phyloP scores from a whole-genome alignment of 2,888 invertebrate genomes.

The Epirrhoe tristata region DNA sequence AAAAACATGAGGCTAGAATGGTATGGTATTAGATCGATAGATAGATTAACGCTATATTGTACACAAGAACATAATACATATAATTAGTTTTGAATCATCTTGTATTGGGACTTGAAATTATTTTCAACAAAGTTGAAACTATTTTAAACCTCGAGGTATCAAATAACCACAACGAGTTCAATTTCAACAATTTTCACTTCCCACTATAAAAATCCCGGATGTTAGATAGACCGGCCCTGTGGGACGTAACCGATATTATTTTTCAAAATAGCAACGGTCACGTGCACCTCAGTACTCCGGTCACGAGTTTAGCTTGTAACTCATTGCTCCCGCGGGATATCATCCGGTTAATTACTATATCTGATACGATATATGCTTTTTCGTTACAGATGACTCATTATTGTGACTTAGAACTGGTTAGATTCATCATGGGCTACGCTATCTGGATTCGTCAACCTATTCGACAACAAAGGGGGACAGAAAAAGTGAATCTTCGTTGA shows the following conservation, averaged over 20 bases:
- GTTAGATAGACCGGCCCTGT: conserved; percentile 23
- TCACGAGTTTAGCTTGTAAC: conserved; percentile 67
- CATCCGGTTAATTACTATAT: conserved; percentile 66
- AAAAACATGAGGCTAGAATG: too few species aligned
- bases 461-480: too few species aligned
- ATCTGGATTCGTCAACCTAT: too few species aligned
- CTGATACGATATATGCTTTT: conserved; percentile 50
- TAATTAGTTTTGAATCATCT: too few species aligned
- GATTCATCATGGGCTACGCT: too few species aligned
- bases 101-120: too few species aligned
- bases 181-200: conserved; percentile 25
- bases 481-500: too few species aligned
- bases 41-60: too few species aligned
- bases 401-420: too few species aligned
- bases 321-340: conserved; percentile 64
- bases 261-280: conserved; percentile 51
- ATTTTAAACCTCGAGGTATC: background rate
- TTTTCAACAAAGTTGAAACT: background rate
- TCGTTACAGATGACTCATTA: background rate
- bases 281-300: conserved; percentile 56
- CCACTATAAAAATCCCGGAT: conserved; percentile 12
- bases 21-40: too few species aligned
- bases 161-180: background rate
- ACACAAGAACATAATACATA: too few species aligned
- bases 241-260: conserved; percentile 37